Conservation (phyloP, 1,140 invertebrate genomes). For the Trichonephila clavata region DNA sequence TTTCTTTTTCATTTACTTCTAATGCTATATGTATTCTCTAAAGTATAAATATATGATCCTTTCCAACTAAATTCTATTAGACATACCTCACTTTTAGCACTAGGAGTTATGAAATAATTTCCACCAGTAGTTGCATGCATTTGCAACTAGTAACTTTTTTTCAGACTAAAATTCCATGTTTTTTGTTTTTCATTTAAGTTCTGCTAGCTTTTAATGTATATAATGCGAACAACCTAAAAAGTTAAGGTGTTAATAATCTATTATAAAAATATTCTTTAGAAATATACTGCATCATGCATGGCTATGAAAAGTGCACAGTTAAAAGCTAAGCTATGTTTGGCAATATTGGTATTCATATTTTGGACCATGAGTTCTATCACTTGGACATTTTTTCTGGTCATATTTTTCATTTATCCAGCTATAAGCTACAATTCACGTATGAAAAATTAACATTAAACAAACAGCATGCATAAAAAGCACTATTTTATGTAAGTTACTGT, state of each 20-base stretch:
- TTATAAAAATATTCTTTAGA: conserved; percentile 70
- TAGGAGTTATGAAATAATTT: conserved; percentile 19
- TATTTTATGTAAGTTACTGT: conserved; percentile 4
- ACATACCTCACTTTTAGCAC: not conserved
- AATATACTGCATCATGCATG: conserved; percentile 61
- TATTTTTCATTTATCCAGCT: not conserved
- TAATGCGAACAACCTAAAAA: conserved; percentile 16
- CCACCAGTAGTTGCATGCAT: not conserved
- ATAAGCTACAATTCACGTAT: conserved; percentile 29
- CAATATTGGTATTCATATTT: conserved; percentile 63
- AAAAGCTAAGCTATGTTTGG: conserved; percentile 65
- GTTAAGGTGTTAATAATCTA: conserved; percentile 35
- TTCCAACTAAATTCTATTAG: conserved; percentile 66
- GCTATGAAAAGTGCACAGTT: conserved; percentile 36
- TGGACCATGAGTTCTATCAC: conserved; percentile 72
- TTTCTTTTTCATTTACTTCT: not conserved
- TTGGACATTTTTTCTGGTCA: conserved; percentile 22
- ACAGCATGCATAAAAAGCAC: conserved; percentile 43
- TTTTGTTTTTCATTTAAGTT: not conserved
- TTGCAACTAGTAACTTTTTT: not conserved
- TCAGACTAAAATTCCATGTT: not conserved
- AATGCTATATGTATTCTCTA: conserved; percentile 24
- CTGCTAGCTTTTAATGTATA: conserved; percentile 13
- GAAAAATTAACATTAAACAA: conserved; percentile 49
- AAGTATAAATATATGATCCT: conserved; percentile 69